Evolutionary conservation across 2,888 invertebrate species (phyloP), one percentile per base, ranked within the genome.

Genomic region (Rhodophaea formosa): DNA sequence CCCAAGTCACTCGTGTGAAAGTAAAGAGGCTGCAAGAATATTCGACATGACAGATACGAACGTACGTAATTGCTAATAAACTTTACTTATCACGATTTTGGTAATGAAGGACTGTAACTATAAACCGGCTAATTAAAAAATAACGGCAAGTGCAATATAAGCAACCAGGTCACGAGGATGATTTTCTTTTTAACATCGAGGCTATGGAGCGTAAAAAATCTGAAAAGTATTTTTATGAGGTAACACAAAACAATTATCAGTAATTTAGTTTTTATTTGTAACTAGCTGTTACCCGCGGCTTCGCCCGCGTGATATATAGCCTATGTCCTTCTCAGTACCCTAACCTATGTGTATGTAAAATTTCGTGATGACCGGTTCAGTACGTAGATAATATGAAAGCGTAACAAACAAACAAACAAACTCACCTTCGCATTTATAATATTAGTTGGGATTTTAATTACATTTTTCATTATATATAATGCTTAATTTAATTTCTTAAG

Each of bases 81-180:
- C 42, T 53, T 32, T 42, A 42, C 23, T 32, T 53, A 53, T 23
- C n/a, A 16, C 10, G 23, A 42, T 39, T 42, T 53, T 42, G 17
- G 42, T 53, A 53, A 17, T 23, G 23, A 30, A 47, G 29, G 39
- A 23, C 35, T 35, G 16, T 42, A 23, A 23, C 35, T 35, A 35
- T 42, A 23, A 53, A 53, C 39, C 53, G 23, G 42, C 53, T 53
- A 42, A 53, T 53, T 53, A 53, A 42, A 53, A 47, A 17, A 53
- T 42, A 53, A 53, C 53, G 53, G 53, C 35, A 52, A 10, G 8
- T 52, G 51, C 39, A 35, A 16, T 35, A 49, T 14, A 39, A 35
- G 15, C 23, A 46, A 23, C 46, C 12, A 23, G 46, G 46, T 23
- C 17, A 46, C 12, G 46, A 8, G 17, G 12, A 39, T 12, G n/a